phyloP scores from a whole-genome alignment of 35 echinoderm and acorn worm species.

The Eucidaris tribuloides region DNA sequence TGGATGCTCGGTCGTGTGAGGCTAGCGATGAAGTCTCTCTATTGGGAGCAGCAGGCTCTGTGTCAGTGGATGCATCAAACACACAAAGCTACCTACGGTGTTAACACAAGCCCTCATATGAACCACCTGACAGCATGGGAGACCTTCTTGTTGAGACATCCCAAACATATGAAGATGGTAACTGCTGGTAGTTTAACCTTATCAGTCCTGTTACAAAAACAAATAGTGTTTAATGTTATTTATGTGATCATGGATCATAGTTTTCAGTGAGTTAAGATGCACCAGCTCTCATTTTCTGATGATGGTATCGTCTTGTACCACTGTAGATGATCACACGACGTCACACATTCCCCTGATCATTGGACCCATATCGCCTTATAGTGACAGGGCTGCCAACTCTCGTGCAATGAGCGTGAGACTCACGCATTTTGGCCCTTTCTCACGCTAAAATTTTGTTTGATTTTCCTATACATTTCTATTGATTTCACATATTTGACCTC shows the following conservation, averaged over 20 bases:
- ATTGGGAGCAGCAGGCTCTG: constrained; percentile 34
- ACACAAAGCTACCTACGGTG: constrained; percentile 42
- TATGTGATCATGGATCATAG: background rate
- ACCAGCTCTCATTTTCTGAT: background rate
- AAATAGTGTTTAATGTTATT: background rate
- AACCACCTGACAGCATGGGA: constrained; percentile 34
- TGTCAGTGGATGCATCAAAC: constrained; percentile 33
- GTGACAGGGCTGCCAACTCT: no score
- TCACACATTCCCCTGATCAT: no score
- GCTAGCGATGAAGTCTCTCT: constrained; percentile 12
- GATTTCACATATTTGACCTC: no score
- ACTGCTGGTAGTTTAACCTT: background rate
- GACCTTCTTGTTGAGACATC: constrained; percentile 50
- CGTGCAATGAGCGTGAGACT: no score
- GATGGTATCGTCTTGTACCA: background rate
- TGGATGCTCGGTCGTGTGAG: constrained; percentile 41
- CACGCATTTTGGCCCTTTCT: no score
- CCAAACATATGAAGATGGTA: constrained; percentile 35
- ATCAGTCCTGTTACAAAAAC: background rate
- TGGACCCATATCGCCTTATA: no score
- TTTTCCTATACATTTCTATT: no score
- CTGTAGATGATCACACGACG: no score
- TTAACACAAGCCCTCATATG: background rate
- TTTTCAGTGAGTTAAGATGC: background rate
- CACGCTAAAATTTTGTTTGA: no score